These are phyloP conservation scores for Ophioninae sp. DNA, from an alignment of 2,888 invertebrate species.

Conservation along the genomic window DNA sequence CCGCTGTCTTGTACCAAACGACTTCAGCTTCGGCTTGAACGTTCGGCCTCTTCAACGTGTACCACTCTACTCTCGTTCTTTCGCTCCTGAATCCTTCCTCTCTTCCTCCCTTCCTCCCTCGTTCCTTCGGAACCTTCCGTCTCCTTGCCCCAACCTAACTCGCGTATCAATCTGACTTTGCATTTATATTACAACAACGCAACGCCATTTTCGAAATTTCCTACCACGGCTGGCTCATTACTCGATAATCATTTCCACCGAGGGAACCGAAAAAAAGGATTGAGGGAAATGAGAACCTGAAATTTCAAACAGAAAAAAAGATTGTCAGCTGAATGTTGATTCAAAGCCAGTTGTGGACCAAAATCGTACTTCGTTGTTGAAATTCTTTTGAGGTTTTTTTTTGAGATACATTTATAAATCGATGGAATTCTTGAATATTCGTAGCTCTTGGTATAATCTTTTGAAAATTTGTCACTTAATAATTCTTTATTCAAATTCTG, in stretches of 20 bases:
- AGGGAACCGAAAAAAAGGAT: neutral
- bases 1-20: slow-evolving; percentile 44
- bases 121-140: slow-evolving; percentile 1
- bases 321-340: no score
- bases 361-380: no score
- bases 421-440: no score
- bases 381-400: no score
- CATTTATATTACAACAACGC: slow-evolving; percentile 23
- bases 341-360: no score
- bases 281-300: neutral
- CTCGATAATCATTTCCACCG: neutral
- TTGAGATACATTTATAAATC: no score
- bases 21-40: slow-evolving; percentile 15
- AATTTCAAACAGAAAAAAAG: neutral
- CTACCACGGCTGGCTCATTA: slow-evolving; percentile 4
- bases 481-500: no score
- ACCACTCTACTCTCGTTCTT: slow-evolving; percentile 5
- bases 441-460: no score
- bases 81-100: neutral
- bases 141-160: slow-evolving; percentile 29
- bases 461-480: no score
- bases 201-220: neutral
- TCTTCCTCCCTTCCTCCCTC: slow-evolving; percentile 15
- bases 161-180: slow-evolving; percentile 23
- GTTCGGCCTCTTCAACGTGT: neutral